Base-by-base conservation (phyloP, 2,113 vertebrate genomes). In the Daphoenositta chrysoptera region DNA sequence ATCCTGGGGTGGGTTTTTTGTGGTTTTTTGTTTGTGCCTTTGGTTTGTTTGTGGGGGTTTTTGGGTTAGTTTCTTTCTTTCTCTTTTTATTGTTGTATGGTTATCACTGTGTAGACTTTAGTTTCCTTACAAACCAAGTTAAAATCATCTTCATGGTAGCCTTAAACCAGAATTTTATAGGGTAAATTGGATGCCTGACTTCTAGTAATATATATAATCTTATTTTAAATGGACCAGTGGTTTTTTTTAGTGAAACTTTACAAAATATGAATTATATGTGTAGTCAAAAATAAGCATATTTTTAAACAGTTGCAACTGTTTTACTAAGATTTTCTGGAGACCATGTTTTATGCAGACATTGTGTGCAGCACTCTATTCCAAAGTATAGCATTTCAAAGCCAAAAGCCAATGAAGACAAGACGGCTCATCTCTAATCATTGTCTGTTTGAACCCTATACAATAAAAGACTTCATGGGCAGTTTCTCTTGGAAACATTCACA, bases 101-200 rank as follows among this genome's bases (percentile, higher is more conserved):
- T 88, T 95, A 90, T 82, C 61, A 79, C 19, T 77, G 30, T 78
- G 72, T 83, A 93, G 71, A 87, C 26, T 93, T 79, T 15, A 58
- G 83, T 89, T 92, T 80, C 66, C 83, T 68, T 84, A 95, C 54
- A 95, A 96, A 95, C 69, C 66, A 95, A 87, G 66, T 45, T 68
- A 28, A 97, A 97, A 80, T 90, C 88, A 93, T 76, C 70, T 93
- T 77, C 94, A 87, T 35, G 8, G 85, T 91, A 96, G 94, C 95
- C 96, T 96, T 97, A 97, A 92, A 79, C 10, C 84, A 87, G 88
- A 94, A 94, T 94, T 95, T 96, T 92, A 84, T 65, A 92, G 71
- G 68, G 68, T 71, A 94, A 87, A 88, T 94, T 93, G 44, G 63
- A 24, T 91, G 89, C 83, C 82, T 76, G 89, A 94, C 88, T 88